phyloP scores from a whole-genome alignment of 2,797 vertebrate genomes.

The Chloroceryle amazona region DNA sequence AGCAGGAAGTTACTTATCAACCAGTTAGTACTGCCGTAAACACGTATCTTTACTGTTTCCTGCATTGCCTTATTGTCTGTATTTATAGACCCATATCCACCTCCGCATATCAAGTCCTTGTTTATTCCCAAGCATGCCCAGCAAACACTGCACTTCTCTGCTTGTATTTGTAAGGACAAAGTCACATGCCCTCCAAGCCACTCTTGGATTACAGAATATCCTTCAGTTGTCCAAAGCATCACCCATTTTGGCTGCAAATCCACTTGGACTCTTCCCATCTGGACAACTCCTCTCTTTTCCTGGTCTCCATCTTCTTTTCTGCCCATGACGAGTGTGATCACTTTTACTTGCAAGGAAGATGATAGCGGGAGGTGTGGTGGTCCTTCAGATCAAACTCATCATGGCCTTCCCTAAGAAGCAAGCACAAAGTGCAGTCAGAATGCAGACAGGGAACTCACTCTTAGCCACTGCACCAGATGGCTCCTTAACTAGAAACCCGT shows the following conservation, averaged over 20 bases:
- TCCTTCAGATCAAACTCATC: constrained; percentile 93
- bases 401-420: constrained; percentile 90
- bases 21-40: not conserved
- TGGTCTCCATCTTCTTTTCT: not conserved
- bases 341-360: constrained; percentile 77
- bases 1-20: not conserved
- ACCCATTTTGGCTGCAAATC: constrained; percentile 17
- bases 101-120: not conserved
- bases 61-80: not conserved
- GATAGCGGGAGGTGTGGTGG: constrained; percentile 88
- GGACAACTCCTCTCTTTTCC: not conserved
- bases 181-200: not conserved
- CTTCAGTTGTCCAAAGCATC: constrained; percentile 44
- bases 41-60: not conserved
- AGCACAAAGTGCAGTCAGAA: constrained; percentile 6
- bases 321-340: not conserved
- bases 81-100: not conserved
- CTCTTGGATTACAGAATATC: not conserved
- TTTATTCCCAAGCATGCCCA: not conserved
- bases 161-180: not conserved
- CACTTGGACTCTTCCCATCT: constrained; percentile 5
- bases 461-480: not conserved
- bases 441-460: not conserved
- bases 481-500: not conserved
- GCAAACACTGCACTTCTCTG: not conserved